Evolutionary conservation across 2,888 invertebrate genomes (phyloP), one percentile per base, ranked within the genome.

Genomic region (Limnephilus lunatus): DNA sequence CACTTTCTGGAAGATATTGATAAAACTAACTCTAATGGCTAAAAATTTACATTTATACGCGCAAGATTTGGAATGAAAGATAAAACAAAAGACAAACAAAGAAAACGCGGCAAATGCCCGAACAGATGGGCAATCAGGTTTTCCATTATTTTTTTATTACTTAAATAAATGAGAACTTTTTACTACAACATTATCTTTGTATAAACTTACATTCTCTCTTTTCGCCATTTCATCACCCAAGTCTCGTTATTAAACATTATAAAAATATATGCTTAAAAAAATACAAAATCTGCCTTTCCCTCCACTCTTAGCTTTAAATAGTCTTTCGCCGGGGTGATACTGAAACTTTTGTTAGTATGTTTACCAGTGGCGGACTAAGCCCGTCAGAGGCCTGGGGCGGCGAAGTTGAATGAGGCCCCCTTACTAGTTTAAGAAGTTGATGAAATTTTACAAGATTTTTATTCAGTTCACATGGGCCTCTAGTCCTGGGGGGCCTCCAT

Each of bases 21-120:
- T 80, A 81, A 89, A 89, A 87, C 87, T 87, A 19, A 87, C 31
- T 87, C 31, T 11, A 53, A 3, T 2, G 14, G 53, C 14, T 53
- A 30, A 87, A 53, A 87, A 19, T 31, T 35, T 87, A 19, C 31
- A 31, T 53, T 87, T 87, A 87, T 87, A 87, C 68, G 87, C 68
- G 9, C 31, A 25, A 87, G 44, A 53, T 87, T 48, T 87, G 31
- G 15, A n/a, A 87, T n/a, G 82, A 48, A 48, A 48, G 53, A 87
- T 53, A 87, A 48, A 87, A 87, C n/a, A 87, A 30, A 25, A n/a
- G 31, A 31, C 48, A 68, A 48, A 31, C 31, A 25, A 30, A 53
- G 14, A 30, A 87, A 25, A 53, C 19, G 15, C 31, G 19, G 11
- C 25, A 9, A 44, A 44, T 44, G 44, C 44, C 44, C 44, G 12